These are phyloP conservation scores for Heliconius hewitsoni DNA, from an alignment of 1,140 invertebrate genomes.

Conservation along the genomic window DNA sequence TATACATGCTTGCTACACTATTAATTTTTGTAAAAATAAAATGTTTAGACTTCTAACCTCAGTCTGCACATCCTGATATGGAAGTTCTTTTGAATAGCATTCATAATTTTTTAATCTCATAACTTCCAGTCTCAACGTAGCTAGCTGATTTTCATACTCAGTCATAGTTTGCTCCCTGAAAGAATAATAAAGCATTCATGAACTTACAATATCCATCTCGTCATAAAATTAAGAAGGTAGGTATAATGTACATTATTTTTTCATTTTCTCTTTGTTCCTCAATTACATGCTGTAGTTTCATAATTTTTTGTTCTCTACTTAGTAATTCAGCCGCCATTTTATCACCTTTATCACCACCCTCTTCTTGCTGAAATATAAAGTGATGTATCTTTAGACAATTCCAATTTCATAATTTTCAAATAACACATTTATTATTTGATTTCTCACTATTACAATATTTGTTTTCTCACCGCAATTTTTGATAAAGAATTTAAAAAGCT, in stretches of 20 bases:
- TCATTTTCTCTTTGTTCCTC: conserved; percentile 65
- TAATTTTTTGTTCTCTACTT: conserved; percentile 64
- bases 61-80: conserved; percentile 66
- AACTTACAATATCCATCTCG: background rate
- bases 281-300: conserved; percentile 58
- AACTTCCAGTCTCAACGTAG: conserved; percentile 59
- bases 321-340: conserved; percentile 67
- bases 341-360: conserved; percentile 57
- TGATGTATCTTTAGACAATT: background rate
- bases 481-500: conserved; percentile 67
- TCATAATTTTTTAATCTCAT: conserved; percentile 65
- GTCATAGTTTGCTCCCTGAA: conserved; percentile 68
- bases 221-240: background rate
- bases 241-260: conserved; percentile 53
- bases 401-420: background rate
- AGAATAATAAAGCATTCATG: background rate
- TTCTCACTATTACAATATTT: too few species aligned
- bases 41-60: conserved; percentile 47
- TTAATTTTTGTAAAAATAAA: too few species aligned
- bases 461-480: conserved; percentile 60
- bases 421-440: background rate
- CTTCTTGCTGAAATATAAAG: conserved; percentile 57
- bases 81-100: conserved; percentile 59
- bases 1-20: too few species aligned
- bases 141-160: conserved; percentile 65